Conservation (phyloP, 1,140 invertebrate genomes). For the Dinothrombium tinctorium region DNA sequence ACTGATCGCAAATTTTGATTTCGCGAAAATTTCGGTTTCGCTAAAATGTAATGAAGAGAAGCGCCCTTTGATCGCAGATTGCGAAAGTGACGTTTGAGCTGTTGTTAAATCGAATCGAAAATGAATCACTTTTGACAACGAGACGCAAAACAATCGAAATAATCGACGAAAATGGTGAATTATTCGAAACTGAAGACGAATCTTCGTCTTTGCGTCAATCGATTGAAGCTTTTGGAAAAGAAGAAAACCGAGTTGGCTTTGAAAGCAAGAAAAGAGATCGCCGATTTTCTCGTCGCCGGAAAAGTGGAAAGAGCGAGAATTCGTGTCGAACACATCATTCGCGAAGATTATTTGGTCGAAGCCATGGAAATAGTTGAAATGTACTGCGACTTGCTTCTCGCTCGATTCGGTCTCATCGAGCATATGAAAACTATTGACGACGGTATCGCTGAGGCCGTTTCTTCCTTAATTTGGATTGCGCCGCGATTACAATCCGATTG, state of each 20-base stretch:
- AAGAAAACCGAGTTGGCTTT: constrained; percentile 91
- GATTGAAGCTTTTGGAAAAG: constrained; percentile 84
- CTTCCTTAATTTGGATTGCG: constrained; percentile 85
- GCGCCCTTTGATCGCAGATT: too few species aligned
- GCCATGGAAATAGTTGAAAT: constrained; percentile 95
- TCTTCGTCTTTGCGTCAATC: constrained; percentile 64
- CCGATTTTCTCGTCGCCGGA: constrained; percentile 59
- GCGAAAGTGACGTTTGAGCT: too few species aligned
- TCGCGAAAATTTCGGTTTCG: too few species aligned
- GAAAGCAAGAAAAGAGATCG: constrained; percentile 90
- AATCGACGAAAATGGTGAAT: too few species aligned
- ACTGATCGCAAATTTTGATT: too few species aligned
- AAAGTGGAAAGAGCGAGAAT: constrained; percentile 85
- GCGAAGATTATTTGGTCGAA: constrained; percentile 96
- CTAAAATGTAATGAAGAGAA: too few species aligned
- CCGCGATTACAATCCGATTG: constrained; percentile 34
- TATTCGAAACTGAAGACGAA: constrained; percentile 93
- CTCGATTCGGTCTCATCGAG: constrained; percentile 84
- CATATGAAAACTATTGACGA: constrained; percentile 94
- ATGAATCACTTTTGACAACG: too few species aligned
- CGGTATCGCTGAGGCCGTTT: constrained; percentile 81
- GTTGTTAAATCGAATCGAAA: too few species aligned
- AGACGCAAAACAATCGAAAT: too few species aligned
- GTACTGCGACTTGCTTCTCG: constrained; percentile 94
- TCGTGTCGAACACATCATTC: constrained; percentile 89